Evolutionary conservation across 1,140 invertebrate species (phyloP), one percentile per base, ranked within the genome.

Genomic region (Drosophila saltans): DNA sequence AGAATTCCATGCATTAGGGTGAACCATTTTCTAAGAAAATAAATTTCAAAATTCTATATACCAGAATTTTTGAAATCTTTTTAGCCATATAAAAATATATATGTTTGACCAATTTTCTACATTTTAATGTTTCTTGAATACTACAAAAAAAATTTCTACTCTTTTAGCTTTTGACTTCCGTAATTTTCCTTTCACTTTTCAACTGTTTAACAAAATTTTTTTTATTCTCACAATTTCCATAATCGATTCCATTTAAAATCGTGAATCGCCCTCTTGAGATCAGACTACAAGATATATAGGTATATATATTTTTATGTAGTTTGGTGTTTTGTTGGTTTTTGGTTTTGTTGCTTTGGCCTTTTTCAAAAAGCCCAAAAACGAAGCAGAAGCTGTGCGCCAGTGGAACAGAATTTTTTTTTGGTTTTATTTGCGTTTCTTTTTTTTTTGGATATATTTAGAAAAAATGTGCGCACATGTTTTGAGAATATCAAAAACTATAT

Each of bases 381-480:
- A 68, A 36, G 61, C 66, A 64, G 43, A 75, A 69, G 57, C 52
- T 36, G 11, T 48, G 52, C 69, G 66, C 64, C 56, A 58, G 65
- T 55, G 48, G 16, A 66, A 30, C 52, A 77, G 61, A 82, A 66
- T 43, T 60, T 59, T 66, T 26, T 59, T 59, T 59, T 2, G 33
- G 33, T 40, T 58, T 57, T 68, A 69, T 58, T 62, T 45, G 28
- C 33, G 26, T 41, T 41, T 60, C 33, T 16, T 16, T 16, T 16
- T 16, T 30, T 56, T 60, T 62, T 62, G 40, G 75, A 64, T 89
- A 89, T 89, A 83, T 88, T 75, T 88, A 88, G 84, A 79, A 86
- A 61, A 67, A 58, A 69, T 61, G 56, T 61, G 76, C 79, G 83
- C 83, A 86, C 84, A 86, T 86, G 83, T 86, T 86, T 86, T 86